These are phyloP conservation scores for Sinocyclocheilus anshuiensis DNA, from an alignment of 2,113 vertebrate species.

Conservation along the genomic window DNA sequence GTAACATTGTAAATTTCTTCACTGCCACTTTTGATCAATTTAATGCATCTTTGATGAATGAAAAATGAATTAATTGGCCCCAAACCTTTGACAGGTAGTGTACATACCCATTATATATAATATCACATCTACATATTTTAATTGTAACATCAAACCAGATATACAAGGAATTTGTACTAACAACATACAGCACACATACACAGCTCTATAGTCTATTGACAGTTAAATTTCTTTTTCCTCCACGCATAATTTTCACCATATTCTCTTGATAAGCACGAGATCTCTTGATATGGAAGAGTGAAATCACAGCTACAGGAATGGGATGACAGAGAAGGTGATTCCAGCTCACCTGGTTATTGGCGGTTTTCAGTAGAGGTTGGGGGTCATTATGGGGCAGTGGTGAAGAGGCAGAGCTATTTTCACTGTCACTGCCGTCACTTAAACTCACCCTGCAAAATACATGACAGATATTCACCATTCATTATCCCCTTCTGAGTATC, in stretches of 20 bases:
- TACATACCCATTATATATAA: not conserved
- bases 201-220: not conserved
- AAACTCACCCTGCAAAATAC: constrained; percentile 83
- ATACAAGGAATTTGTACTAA: not conserved
- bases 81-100: not conserved
- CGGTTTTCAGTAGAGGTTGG: constrained; percentile 84
- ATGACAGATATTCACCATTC: constrained; percentile 20
- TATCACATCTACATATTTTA: not conserved
- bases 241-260: not conserved
- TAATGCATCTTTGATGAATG: not conserved
- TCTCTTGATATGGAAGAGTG: not conserved
- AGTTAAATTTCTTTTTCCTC: not conserved
- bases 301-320: not conserved
- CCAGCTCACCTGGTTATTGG: constrained; percentile 69
- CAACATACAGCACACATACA: not conserved
- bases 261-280: not conserved
- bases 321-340: not conserved
- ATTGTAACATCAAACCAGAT: not conserved
- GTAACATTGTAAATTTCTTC: not conserved
- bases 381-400: constrained; percentile 78
- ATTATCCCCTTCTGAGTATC: not conserved
- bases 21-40: not conserved
- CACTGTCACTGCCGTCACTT: constrained; percentile 93
- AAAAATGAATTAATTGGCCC: not conserved
- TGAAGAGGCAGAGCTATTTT: constrained; percentile 87